Conservation (phyloP, 2,797 vertebrate genomes). For the Sebastes aleutianus region DNA sequence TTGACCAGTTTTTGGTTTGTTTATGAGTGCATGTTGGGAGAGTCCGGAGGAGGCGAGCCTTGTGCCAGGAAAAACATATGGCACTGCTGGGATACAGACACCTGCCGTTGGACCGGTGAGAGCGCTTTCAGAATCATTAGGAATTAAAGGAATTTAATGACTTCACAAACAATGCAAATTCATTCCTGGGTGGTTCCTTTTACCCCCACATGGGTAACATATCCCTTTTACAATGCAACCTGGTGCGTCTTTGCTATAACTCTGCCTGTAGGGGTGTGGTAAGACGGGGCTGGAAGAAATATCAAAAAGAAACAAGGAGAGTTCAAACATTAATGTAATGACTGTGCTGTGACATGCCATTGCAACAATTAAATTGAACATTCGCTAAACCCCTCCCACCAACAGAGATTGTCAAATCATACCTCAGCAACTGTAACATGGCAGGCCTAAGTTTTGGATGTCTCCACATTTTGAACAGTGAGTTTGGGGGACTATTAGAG, state of each 20-base stretch:
- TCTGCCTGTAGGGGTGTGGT: background rate
- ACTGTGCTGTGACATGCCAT: background rate
- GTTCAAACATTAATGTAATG: background rate
- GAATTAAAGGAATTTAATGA: slow-evolving; percentile 80
- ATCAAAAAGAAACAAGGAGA: background rate
- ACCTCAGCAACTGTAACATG: background rate
- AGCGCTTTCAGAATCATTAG: slow-evolving; percentile 72
- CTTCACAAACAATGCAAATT: slow-evolving; percentile 74
- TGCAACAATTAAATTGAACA: background rate
- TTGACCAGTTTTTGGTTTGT: slow-evolving; percentile 78
- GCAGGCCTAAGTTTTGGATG: background rate
- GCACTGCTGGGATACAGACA: slow-evolving; percentile 75
- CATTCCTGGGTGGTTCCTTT: slow-evolving; percentile 61
- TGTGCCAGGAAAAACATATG: slow-evolving; percentile 82
- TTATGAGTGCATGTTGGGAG: slow-evolving; percentile 75
- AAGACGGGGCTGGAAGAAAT: background rate
- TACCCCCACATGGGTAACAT: slow-evolving; percentile 34
- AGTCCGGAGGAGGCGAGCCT: slow-evolving; percentile 65
- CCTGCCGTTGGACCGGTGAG: slow-evolving; percentile 72
- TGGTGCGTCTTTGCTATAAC: slow-evolving; percentile 13
- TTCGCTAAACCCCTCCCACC: background rate
- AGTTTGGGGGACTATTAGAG: background rate
- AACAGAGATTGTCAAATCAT: background rate
- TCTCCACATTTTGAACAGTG: background rate
- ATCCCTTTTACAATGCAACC: slow-evolving; percentile 32